These are phyloP conservation scores for Artemia franciscana DNA, from an alignment of 1,140 invertebrate species.

Conservation along the genomic window DNA sequence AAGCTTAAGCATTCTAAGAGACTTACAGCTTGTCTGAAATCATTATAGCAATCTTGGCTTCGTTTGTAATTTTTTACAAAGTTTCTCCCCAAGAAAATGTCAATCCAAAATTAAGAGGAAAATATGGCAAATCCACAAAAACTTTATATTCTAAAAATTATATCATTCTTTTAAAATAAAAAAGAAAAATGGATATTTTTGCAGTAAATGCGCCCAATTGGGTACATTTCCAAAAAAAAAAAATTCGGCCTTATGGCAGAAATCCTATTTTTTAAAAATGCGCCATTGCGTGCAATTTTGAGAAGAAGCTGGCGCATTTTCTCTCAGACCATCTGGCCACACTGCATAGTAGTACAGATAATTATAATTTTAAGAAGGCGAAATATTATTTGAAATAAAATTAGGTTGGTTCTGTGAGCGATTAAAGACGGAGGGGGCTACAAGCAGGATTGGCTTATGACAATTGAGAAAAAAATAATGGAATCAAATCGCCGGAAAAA, in stretches of 20 bases:
- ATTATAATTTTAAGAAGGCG: too few species aligned
- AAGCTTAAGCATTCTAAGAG: neutral
- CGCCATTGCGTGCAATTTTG: neutral
- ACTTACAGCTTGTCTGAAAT: neutral
- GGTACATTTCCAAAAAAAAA: neutral
- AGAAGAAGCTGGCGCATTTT: neutral
- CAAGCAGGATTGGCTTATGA: too few species aligned
- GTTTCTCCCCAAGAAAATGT: neutral
- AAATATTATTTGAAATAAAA: too few species aligned
- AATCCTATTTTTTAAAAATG: too few species aligned
- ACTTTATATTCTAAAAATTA: neutral
- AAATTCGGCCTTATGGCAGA: too few species aligned
- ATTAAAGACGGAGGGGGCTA: too few species aligned
- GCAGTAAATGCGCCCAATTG: neutral
- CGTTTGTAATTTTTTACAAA: neutral
- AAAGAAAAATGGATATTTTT: neutral
- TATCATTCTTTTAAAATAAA: neutral
- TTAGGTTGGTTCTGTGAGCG: too few species aligned
- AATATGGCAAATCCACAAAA: neutral
- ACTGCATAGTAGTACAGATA: too few species aligned
- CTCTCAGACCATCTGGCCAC: neutral
- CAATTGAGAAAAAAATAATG: too few species aligned
- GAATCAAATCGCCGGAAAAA: too few species aligned
- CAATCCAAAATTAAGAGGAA: neutral
- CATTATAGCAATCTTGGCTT: neutral